These are phyloP conservation scores for Parnassius mnemosyne DNA, from an alignment of 2,888 invertebrate species.

Conservation along the genomic window DNA sequence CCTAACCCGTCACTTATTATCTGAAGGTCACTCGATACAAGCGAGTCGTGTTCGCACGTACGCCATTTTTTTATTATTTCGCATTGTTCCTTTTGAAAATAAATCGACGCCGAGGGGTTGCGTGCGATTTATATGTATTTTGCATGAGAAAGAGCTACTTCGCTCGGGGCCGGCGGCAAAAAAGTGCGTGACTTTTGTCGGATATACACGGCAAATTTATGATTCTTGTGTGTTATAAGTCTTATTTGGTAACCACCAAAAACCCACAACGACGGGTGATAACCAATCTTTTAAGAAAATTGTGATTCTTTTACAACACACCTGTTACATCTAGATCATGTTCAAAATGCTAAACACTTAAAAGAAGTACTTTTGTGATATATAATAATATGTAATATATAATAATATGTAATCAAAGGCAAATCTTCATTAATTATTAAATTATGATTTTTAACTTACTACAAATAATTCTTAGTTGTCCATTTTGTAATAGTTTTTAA, in stretches of 20 bases:
- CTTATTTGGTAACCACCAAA: slow-evolving; percentile 41
- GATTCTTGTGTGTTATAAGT: slow-evolving; percentile 42
- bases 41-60: slow-evolving; percentile 41
- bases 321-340: too few species aligned
- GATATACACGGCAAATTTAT: slow-evolving; percentile 48
- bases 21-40: slow-evolving; percentile 37
- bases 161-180: slow-evolving; percentile 38
- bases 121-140: slow-evolving; percentile 51
- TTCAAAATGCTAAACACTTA: not conserved
- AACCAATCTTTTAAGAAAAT: slow-evolving; percentile 2
- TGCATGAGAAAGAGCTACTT: slow-evolving; percentile 52
- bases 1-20: slow-evolving; percentile 36
- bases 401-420: too few species aligned
- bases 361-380: too few species aligned
- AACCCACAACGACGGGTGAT: slow-evolving; percentile 6
- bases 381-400: too few species aligned
- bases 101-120: slow-evolving; percentile 45
- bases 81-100: slow-evolving; percentile 46
- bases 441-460: too few species aligned
- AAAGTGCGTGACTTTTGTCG: slow-evolving; percentile 56
- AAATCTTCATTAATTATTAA: too few species aligned
- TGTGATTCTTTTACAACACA: not conserved
- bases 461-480: too few species aligned
- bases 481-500: too few species aligned
- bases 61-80: slow-evolving; percentile 45